Base-by-base conservation (phyloP, 1,140 invertebrate genomes). In the Scaptodrosophila lebanonensis region DNA sequence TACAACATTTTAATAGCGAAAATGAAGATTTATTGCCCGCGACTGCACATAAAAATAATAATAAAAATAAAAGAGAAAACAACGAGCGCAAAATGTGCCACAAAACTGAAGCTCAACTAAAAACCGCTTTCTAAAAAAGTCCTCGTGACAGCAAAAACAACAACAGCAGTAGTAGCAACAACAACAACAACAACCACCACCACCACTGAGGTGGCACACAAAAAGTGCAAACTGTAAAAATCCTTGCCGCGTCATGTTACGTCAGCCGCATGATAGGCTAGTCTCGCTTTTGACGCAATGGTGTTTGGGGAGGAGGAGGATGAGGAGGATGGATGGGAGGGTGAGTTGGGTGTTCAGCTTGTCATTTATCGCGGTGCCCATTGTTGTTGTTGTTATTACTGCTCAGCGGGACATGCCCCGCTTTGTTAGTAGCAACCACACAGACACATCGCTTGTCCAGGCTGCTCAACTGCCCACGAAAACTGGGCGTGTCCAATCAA, bases 1-100 rank as follows among this genome's bases (percentile, higher is more conserved):
- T 77, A 77, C 73, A 77, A 72, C 73, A 77, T 77, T 77, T 77
- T 77, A 77, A 77, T 79, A 77, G 72, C 67, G 72, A 72, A 77
- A 72, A 77, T 79, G 67, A 77, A 77, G 72, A 77, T 77, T 77
- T 79, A 79, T 77, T 77, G 72, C 63, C 73, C 47, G 35, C 59
- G 70, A 68, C 72, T n/a, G 8, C 8, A 13, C 32, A 33, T 33
- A 33, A 33, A 33, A 33, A 33, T 4, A 8, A 9, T 9, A 33
- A 33, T n/a, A n/a, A n/a, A 33, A n/a, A n/a, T n/a, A n/a, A n/a
- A 33, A 33, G 2, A 33, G 12, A 33, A 33, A 58, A 63, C 53
- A 48, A 36, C 38, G 60, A 38, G 13, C 33, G 42, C 57, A 56
- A 70, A 76, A 70, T 62, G 54, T 53, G 57, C 39, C 49, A 57